Percentiles rank a stretch among this genome's conserved stretches.
phyloP scores from a whole-genome alignment of 2,888 invertebrate species.

The Cerastis leucographa region DNA sequence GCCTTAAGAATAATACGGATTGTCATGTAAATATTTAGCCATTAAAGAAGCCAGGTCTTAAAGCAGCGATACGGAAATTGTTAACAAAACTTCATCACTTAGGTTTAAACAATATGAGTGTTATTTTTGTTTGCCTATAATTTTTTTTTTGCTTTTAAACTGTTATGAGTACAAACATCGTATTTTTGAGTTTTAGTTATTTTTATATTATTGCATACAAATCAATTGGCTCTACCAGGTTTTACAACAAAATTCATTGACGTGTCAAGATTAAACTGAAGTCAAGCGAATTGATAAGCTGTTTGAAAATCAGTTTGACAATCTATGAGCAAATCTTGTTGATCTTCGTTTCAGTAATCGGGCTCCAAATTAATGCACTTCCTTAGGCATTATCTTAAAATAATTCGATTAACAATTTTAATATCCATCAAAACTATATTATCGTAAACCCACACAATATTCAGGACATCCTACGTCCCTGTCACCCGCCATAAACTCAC shows the following conservation, averaged over 20 bases:
- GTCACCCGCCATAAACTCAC: slow-evolving; percentile 5
- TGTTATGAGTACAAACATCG: neutral
- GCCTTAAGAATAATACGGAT: slow-evolving; percentile 20
- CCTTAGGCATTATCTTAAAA: too few relatives aligned
- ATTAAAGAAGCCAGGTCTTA: slow-evolving; percentile 10
- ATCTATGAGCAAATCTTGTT: neutral
- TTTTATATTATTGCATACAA: neutral
- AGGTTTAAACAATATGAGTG: neutral
- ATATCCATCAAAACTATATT: neutral
- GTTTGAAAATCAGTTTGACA: neutral
- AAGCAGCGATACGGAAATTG: neutral
- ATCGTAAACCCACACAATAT: neutral
- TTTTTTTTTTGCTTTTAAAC: too few relatives aligned
- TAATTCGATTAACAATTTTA: neutral
- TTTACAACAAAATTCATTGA: neutral
- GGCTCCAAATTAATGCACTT: neutral
- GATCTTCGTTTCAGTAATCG: neutral
- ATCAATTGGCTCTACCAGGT: neutral
- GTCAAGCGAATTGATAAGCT: neutral
- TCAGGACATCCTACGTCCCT: neutral
- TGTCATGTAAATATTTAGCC: slow-evolving; percentile 18
- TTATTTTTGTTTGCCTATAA: neutral
- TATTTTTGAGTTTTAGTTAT: neutral
- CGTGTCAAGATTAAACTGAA: neutral
- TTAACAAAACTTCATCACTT: neutral